Conservation (phyloP, 2,113 vertebrate genomes). For the Scomber japonicus region DNA sequence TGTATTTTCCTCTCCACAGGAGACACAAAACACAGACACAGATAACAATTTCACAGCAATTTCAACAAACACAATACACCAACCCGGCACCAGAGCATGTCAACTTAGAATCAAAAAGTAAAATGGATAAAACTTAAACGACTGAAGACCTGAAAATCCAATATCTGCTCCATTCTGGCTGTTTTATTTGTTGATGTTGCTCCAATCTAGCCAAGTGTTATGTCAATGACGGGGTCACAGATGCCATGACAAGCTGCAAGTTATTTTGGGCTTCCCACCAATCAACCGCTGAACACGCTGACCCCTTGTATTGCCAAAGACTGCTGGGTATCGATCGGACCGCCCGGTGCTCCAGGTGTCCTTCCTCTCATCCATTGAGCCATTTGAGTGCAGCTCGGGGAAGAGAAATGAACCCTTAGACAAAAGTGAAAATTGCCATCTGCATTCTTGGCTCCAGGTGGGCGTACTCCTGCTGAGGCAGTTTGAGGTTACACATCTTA, state of each 20-base stretch:
- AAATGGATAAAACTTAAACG: constrained; percentile 46
- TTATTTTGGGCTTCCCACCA: constrained; percentile 67
- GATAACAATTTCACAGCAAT: constrained; percentile 58
- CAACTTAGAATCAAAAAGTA: constrained; percentile 27
- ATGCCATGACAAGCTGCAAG: constrained; percentile 28
- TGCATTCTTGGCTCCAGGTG: constrained; percentile 33
- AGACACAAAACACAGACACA: constrained; percentile 9
- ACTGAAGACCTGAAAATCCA: constrained; percentile 49
- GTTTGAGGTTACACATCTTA: constrained; percentile 34
- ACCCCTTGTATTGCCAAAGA: constrained; percentile 38
- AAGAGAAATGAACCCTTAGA: constrained; percentile 22
- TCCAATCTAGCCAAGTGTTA: constrained; percentile 49
- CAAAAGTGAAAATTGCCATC: constrained; percentile 49
- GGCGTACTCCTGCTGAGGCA: constrained; percentile 16
- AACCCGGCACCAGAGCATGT: constrained; percentile 6
- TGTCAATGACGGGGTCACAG: constrained; percentile 60
- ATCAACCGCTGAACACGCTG: constrained; percentile 57
- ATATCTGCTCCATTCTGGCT: constrained; percentile 28
- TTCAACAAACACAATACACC: constrained; percentile 43
- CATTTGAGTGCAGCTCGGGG: constrained; percentile 14
- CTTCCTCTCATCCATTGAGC: constrained; percentile 38
- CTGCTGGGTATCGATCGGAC: constrained; percentile 60
- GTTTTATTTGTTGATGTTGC: constrained; percentile 44
- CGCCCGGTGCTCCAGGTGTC: constrained; percentile 62
- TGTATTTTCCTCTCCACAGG: constrained; percentile 45